These are phyloP conservation scores for Coelopa frigida DNA, from an alignment of 1,140 invertebrate genomes.

Conservation along the genomic window DNA sequence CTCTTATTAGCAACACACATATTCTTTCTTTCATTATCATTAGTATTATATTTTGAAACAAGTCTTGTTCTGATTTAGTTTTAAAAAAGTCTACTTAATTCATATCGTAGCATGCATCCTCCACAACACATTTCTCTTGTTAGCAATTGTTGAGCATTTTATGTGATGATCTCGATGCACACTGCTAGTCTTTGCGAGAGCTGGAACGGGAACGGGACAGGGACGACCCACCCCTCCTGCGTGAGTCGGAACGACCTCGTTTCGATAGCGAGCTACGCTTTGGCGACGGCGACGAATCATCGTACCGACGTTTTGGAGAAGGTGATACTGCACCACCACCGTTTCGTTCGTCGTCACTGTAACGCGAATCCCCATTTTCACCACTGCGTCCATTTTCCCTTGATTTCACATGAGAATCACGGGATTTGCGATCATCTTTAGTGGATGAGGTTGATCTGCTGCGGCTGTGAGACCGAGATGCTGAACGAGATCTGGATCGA, in stretches of 20 bases:
- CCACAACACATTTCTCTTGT: not conserved
- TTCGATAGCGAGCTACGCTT: constrained; percentile 12
- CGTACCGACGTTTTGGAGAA: constrained; percentile 8
- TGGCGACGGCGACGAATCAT: constrained; percentile 12
- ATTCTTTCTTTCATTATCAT: too few species aligned
- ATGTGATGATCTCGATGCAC: not conserved
- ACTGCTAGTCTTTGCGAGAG: constrained; percentile 14
- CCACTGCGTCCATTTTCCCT: constrained; percentile 15
- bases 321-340: constrained; percentile 9
- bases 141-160: not conserved
- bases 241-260: constrained; percentile 10
- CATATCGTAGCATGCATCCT: not conserved
- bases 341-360: constrained; percentile 16
- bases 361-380: constrained; percentile 13
- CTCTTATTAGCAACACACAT: too few species aligned
- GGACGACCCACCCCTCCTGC: constrained; percentile 11
- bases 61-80: too few species aligned
- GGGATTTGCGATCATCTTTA: constrained; percentile 13
- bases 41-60: too few species aligned
- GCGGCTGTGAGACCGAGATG: constrained; percentile 10
- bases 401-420: constrained; percentile 10
- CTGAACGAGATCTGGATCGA: constrained; percentile 10
- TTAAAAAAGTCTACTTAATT: not conserved
- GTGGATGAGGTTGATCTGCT: constrained; percentile 7
- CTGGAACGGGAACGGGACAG: constrained; percentile 13